Conservation (phyloP, 2,888 invertebrate species). For the Brachynemurus nebulosus region DNA sequence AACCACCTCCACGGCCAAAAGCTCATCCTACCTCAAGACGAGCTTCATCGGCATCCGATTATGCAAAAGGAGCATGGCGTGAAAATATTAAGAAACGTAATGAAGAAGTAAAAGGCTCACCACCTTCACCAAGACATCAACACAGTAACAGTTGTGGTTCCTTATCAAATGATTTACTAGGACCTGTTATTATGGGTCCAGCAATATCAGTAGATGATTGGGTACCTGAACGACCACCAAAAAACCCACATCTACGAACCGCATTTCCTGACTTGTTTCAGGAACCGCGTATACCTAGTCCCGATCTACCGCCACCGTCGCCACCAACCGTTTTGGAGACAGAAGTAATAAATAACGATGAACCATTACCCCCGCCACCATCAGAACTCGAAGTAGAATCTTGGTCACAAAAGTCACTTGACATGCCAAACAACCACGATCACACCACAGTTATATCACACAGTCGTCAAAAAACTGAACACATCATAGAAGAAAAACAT, state of each 20-base stretch:
- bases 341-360: slow-evolving; percentile 44
- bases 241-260: slow-evolving; percentile 51
- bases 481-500: background rate
- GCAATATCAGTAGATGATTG: slow-evolving; percentile 50
- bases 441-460: background rate
- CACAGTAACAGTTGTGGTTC: slow-evolving; percentile 46
- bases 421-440: background rate
- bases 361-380: slow-evolving; percentile 51
- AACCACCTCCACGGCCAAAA: slow-evolving; percentile 32
- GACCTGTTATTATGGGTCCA: slow-evolving; percentile 46
- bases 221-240: slow-evolving; percentile 63
- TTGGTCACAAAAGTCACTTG: background rate
- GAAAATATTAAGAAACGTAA: slow-evolving; percentile 25
- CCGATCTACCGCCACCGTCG: slow-evolving; percentile 47
- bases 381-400: slow-evolving; percentile 31
- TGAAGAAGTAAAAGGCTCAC: slow-evolving; percentile 17
- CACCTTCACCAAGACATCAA: slow-evolving; percentile 33
- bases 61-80: slow-evolving; percentile 33
- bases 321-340: slow-evolving; percentile 45
- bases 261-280: slow-evolving; percentile 33
- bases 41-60: slow-evolving; percentile 55
- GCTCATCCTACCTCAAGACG: slow-evolving; percentile 37
- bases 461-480: slow-evolving; percentile 6
- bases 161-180: slow-evolving; percentile 39
- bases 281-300: slow-evolving; percentile 40